phyloP scores from a whole-genome alignment of 2,888 invertebrate species.

The Tenthredo notha region DNA sequence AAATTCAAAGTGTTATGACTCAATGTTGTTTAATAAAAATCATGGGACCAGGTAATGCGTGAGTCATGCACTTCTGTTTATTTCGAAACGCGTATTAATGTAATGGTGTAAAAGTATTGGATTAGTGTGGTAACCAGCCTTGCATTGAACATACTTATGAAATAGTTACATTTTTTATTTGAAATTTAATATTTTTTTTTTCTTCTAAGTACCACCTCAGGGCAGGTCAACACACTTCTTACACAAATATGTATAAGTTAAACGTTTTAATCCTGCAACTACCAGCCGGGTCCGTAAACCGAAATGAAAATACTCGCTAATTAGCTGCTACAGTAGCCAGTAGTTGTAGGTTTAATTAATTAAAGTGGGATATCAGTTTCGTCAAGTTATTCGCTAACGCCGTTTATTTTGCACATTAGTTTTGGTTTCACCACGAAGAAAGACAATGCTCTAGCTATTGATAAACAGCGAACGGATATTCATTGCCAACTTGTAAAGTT shows the following conservation, averaged over 20 bases:
- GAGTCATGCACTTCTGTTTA: conserved; percentile 18
- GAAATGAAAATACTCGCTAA: conserved; percentile 42
- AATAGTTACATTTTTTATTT: conserved; percentile 42
- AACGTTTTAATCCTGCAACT: conserved; percentile 36
- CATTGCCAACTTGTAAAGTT: not conserved
- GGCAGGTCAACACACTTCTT: conserved; percentile 50
- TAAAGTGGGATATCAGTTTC: conserved; percentile 23
- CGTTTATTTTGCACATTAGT: conserved; percentile 33
- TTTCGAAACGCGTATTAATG: not conserved
- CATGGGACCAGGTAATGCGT: not conserved
- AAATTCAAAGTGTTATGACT: conserved; percentile 11
- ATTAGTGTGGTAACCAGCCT: conserved; percentile 48
- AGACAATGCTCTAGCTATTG: conserved; percentile 19
- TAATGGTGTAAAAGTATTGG: conserved; percentile 40
- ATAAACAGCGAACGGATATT: conserved; percentile 27
- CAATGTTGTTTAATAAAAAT: conserved; percentile 31
- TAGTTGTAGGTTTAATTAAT: conserved; percentile 36
- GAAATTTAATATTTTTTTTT: conserved; percentile 25
- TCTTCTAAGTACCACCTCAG: conserved; percentile 47
- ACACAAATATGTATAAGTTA: conserved; percentile 31
- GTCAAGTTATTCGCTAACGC: conserved; percentile 37
- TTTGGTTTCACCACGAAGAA: conserved; percentile 12
- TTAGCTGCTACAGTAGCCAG: conserved; percentile 42
- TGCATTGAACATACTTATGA: conserved; percentile 47
- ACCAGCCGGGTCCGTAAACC: conserved; percentile 17